phyloP scores from a whole-genome alignment of 2,113 vertebrate species.

The Syngnathoides biaculeatus region DNA sequence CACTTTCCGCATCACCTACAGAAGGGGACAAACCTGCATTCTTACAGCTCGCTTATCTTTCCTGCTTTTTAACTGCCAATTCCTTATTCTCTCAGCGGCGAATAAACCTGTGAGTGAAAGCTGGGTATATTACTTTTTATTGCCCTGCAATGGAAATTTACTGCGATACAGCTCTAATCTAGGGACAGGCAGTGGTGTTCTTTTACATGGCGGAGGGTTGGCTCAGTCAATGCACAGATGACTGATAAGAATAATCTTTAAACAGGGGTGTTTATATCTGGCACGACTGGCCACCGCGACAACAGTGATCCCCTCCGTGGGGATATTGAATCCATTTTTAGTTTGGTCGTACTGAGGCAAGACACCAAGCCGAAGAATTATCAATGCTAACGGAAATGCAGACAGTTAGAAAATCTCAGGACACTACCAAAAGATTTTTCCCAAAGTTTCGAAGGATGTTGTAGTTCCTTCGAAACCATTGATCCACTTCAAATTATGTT shows the following conservation, averaged over 20 bases:
- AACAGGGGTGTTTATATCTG: slow-evolving; percentile 51
- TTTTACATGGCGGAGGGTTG: slow-evolving; percentile 36
- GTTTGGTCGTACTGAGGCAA: slow-evolving; percentile 11
- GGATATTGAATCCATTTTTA: slow-evolving; percentile 47
- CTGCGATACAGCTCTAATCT: slow-evolving; percentile 55
- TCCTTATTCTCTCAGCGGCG: slow-evolving; percentile 45
- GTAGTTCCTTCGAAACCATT: slow-evolving; percentile 19
- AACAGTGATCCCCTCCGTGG: slow-evolving; percentile 45
- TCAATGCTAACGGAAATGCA: slow-evolving; percentile 10
- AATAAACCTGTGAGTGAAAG: slow-evolving; percentile 49
- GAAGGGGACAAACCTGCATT: slow-evolving; percentile 26
- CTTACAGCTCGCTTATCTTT: slow-evolving; percentile 42
- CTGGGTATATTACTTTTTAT: slow-evolving; percentile 52
- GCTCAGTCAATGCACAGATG: slow-evolving; percentile 27
- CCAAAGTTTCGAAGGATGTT: background rate
- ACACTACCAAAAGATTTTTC: slow-evolving; percentile 23
- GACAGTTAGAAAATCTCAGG: slow-evolving; percentile 34
- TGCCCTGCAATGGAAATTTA: slow-evolving; percentile 40
- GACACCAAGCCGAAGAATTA: slow-evolving; percentile 24
- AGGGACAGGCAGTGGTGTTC: slow-evolving; percentile 38
- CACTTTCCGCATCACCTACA: slow-evolving; percentile 2
- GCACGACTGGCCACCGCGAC: slow-evolving; percentile 36
- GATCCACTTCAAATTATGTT: slow-evolving; percentile 5
- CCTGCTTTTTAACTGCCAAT: slow-evolving; percentile 27
- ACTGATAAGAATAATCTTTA: slow-evolving; percentile 62